Evolutionary conservation across 2,797 vertebrate genomes (phyloP).

Genomic region (Passerculus sandwichensis): DNA sequence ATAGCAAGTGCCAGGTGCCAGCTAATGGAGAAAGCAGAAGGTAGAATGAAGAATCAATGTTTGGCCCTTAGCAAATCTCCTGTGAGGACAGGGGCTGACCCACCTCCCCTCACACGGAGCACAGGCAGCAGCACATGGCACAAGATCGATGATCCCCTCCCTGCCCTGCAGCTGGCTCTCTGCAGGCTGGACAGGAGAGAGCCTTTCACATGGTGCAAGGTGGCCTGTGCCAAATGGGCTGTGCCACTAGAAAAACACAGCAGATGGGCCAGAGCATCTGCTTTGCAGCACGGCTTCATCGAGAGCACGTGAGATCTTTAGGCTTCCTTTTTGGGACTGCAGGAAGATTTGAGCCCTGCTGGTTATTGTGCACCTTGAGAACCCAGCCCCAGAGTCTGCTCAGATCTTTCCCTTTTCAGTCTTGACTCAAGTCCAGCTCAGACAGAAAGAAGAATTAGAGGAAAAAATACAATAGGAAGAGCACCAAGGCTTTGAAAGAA

Average conservation of each 20-base stretch:
- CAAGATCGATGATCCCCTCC: background rate
- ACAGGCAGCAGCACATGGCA: accelerated
- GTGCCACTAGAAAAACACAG: background rate
- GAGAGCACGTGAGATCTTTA: background rate
- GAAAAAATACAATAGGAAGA: background rate
- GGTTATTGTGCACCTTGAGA: background rate
- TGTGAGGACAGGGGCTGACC: background rate
- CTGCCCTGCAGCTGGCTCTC: background rate
- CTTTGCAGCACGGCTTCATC: background rate
- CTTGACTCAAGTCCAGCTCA: background rate
- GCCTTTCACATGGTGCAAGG: background rate
- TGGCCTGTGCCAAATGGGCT: background rate
- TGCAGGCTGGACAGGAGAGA: background rate
- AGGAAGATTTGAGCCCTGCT: background rate
- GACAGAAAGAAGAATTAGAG: background rate
- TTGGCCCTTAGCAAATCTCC: background rate
- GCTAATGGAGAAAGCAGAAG: background rate
- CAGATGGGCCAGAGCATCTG: slow-evolving; percentile 30
- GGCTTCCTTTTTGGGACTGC: background rate
- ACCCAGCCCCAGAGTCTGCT: background rate
- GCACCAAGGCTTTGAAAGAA: background rate
- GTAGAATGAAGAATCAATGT: background rate
- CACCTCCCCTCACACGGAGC: accelerated
- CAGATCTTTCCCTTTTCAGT: background rate
- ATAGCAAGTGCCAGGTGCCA: background rate